A percentile compares a stretch with the other conserved stretches of the same genome.
These are phyloP conservation scores for Macroglossus sobrinus DNA, from an alignment of 2,113 vertebrate species.

Conservation along the genomic window DNA sequence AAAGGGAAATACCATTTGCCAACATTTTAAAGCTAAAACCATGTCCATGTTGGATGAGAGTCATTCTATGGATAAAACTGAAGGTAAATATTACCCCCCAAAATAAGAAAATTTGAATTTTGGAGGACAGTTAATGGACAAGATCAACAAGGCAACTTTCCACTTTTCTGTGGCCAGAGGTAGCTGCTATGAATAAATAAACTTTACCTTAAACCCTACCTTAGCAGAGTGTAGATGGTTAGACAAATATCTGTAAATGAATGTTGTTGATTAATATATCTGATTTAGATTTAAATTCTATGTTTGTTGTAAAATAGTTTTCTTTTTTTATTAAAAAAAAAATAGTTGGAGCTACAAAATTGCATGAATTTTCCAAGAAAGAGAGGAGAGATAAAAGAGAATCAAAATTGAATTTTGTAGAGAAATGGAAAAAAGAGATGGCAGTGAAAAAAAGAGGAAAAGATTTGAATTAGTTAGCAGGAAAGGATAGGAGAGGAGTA, in stretches of 20 bases:
- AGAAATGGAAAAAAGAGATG: not conserved
- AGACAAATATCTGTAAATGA: not conserved
- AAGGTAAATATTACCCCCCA: not conserved
- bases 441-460: not conserved
- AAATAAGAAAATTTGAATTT: not conserved
- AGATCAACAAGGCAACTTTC: not conserved
- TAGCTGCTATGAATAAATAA: not conserved
- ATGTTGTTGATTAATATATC: not conserved
- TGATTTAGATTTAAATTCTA: not conserved
- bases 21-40: not conserved
- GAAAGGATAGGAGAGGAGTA: not conserved
- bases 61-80: not conserved
- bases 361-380: not conserved
- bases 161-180: not conserved
- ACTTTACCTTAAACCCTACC: not conserved
- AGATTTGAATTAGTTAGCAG: not conserved
- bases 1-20: not conserved
- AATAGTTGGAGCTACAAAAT: not conserved
- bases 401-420: not conserved
- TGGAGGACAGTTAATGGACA: not conserved
- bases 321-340: not conserved
- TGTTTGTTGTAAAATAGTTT: not conserved
- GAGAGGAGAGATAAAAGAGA: not conserved
- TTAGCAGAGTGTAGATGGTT: not conserved
- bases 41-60: not conserved